Base-by-base conservation (phyloP, 2,797 vertebrate species). In the Danio choprae region DNA sequence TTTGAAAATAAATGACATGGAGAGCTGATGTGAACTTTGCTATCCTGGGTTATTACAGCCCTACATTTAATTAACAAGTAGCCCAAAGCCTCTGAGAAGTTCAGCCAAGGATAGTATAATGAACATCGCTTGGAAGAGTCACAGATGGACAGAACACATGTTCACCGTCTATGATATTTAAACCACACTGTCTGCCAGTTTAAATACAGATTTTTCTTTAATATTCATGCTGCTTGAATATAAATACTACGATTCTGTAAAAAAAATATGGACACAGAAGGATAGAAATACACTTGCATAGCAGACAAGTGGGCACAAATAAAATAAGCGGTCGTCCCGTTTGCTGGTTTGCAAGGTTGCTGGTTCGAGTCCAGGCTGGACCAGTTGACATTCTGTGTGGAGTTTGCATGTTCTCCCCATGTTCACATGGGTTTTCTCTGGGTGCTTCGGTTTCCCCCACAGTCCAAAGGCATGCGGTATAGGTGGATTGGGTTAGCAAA, bases 11-110 rank as follows among this genome's bases (percentile, higher is more conserved):
- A 78, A 59, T 69, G 12, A 69, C n/a, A 51, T 56, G 0, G 6
- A 60, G 56, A 8, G 12, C 22, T 59, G 64, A 59, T 3, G 6
- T 16, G n/a, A 64, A 6, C 41, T 7, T 77, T 43, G 53, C 20
- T 7, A 15, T 75, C 40, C 56, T 58, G 63, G 48, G 44, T 43
- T 56, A 11, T 18, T 65, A 65, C 55, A 13, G 22, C n/a, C 4
- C 13, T 56, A 73, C 40, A 63, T 83, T 82, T 75, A 69, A 84
- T 77, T 70, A 79, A 51, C 77, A 71, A 70, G 55, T 60, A 74
- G 46, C 65, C 44, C 7, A 16, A 22, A 40, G 74, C 64, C 20
- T 65, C 8, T 7, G 56, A 64, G 22, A 7, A 69, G 68, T 80
- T 82, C 41, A 80, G 79, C 72, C 44, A 59, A 55, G 56, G 53